Conservation (phyloP, 2,797 vertebrate species). For the Vireo griseus region DNA sequence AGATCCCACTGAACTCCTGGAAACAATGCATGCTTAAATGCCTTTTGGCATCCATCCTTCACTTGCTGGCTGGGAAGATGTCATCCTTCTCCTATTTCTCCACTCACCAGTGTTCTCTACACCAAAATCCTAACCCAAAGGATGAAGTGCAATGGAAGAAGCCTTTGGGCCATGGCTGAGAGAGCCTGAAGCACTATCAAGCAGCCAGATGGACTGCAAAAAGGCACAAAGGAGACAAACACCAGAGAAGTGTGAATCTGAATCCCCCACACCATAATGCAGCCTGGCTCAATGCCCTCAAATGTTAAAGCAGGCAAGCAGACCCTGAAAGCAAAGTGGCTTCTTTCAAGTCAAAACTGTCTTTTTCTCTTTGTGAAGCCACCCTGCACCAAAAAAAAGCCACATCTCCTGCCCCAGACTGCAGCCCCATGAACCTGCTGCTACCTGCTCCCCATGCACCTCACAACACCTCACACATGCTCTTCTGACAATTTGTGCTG, state of each 20-base stretch:
- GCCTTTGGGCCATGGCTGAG: not conserved
- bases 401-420: not conserved
- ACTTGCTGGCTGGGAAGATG: not conserved
- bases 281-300: conserved; percentile 56
- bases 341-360: conserved; percentile 20
- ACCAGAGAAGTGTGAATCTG: conserved; percentile 36
- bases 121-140: not conserved
- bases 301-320: not conserved
- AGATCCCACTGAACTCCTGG: not conserved
- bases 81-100: not conserved
- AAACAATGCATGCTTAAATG: not conserved
- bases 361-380: not conserved
- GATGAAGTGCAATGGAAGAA: not conserved
- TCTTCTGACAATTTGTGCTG: not conserved
- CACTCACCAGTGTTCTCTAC: not conserved
- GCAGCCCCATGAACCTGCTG: not conserved
- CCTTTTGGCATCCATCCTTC: not conserved
- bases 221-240: not conserved
- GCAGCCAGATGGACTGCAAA: conserved; percentile 39
- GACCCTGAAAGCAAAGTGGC: conserved; percentile 34
- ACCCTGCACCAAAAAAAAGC: not conserved
- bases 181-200: conserved; percentile 1
- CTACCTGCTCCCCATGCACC: accelerated
- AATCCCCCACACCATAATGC: conserved; percentile 37
- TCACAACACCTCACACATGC: accelerated